These are phyloP conservation scores for Microcebus jonahi DNA, from an alignment of 2,113 vertebrate species.

Conservation along the genomic window DNA sequence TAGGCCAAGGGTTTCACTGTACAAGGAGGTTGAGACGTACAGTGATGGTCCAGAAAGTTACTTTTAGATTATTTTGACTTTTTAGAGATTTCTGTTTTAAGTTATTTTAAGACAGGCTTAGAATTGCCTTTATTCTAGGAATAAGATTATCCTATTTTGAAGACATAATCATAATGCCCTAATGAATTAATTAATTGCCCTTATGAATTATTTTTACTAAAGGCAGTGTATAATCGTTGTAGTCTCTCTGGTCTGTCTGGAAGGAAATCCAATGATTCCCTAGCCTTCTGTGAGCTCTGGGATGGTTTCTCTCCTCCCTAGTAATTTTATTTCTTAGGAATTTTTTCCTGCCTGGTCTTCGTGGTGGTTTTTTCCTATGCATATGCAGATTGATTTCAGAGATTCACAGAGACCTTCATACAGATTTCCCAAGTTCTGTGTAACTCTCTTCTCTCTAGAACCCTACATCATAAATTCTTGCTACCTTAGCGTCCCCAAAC, in stretches of 20 bases:
- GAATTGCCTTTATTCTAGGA: neutral
- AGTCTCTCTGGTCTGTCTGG: neutral
- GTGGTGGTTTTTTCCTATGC: neutral
- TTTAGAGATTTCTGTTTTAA: neutral
- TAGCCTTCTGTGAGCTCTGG: neutral
- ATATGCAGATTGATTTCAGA: neutral
- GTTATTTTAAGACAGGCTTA: neutral
- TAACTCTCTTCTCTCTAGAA: neutral
- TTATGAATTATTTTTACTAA: neutral
- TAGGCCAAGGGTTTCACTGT: neutral
- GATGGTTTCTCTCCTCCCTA: neutral
- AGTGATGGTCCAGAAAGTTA: constrained; percentile 77
- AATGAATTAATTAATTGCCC: too few species aligned
- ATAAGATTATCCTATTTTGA: neutral
- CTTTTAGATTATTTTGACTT: neutral
- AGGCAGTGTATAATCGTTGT: neutral
- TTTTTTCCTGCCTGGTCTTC: neutral
- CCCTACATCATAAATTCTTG: neutral
- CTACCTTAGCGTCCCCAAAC: neutral
- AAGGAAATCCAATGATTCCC: neutral
- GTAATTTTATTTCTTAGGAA: neutral
- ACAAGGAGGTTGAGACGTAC: rapidly evolving
- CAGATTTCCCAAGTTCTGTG: neutral
- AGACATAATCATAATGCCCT: too few species aligned
- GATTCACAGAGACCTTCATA: neutral